phyloP scores from a whole-genome alignment of 2,113 vertebrate species.

The Bubalus kerabau region DNA sequence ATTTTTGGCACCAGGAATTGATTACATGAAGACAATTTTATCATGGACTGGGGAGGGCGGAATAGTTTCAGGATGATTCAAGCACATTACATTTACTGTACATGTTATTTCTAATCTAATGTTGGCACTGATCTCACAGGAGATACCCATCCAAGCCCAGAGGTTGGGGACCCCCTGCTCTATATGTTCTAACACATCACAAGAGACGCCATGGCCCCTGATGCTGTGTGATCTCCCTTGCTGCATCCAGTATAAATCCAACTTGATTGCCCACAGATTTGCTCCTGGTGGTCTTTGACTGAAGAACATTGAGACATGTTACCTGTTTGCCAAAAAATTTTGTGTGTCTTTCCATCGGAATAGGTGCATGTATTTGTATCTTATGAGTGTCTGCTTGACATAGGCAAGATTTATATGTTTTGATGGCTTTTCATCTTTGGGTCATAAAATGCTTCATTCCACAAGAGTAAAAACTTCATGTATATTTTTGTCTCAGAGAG shows the following conservation, averaged over 20 bases:
- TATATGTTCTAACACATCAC: background rate
- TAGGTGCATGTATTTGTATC: background rate
- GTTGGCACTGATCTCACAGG: background rate
- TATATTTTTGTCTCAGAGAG: background rate
- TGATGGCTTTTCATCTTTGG: background rate
- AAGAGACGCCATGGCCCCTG: accelerated
- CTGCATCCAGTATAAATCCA: background rate
- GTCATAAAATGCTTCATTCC: background rate
- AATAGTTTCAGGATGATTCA: background rate
- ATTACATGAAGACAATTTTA: background rate
- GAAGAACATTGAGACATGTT: background rate
- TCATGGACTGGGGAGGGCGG: accelerated
- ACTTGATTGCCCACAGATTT: background rate
- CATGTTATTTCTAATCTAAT: background rate
- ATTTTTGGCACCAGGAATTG: background rate
- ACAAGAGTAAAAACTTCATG: background rate
- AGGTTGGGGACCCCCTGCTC: accelerated
- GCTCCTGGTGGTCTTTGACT: background rate
- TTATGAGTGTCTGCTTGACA: background rate
- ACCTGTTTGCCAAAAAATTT: background rate
- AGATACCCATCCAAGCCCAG: accelerated
- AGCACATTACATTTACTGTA: background rate
- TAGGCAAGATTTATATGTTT: background rate
- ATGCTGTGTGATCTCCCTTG: background rate
- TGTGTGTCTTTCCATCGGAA: background rate